Base-by-base conservation (phyloP, 2,888 invertebrate species). In the Dryobota labecula region DNA sequence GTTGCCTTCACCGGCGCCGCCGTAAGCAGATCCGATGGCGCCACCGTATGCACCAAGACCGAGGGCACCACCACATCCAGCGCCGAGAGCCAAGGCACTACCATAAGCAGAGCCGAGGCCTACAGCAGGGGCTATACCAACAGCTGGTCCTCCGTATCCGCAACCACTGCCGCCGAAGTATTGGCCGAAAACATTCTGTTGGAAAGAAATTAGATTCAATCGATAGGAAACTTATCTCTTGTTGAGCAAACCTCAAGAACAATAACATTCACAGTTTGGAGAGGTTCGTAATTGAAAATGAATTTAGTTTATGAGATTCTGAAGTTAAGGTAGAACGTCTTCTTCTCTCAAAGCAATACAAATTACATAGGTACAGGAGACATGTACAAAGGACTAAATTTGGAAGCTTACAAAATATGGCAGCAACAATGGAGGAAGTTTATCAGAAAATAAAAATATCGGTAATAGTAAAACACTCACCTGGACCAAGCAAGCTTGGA, bases 401-500 rank as follows among this genome's bases (percentile, higher is more conserved):
- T n/a, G n/a, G n/a, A n/a, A n/a, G n/a, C n/a, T n/a, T n/a, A n/a
- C n/a, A n/a, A n/a, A n/a, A n/a, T n/a, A n/a, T n/a, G n/a, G n/a
- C n/a, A n/a, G n/a, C n/a, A n/a, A n/a, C n/a, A n/a, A n/a, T 18
- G 4, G 2, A 27, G 8, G 1, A 18, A 24, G n/a, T 47, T 2
- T 11, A 2, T 3, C 4, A 45, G 18, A 62, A 5, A 9, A 20
- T 8, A 43, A 1, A 24, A 15, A 7, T 49, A n/a, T 1, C 2
- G 1, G 3, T 1, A 36, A 8, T 1, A 0, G 13, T 27, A 41
- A 6, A 15, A 15, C 8, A 20, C 70, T 57, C 57, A 90, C 90
- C 83, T 90, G 89, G 64, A 88, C 71, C 73, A 90, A 84, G 82
- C 86, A 89, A 83, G 87, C 88, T 78, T 90, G 89, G 74, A 85